Conservation (phyloP, 2,797 vertebrate species). For the Myripristis murdjan region DNA sequence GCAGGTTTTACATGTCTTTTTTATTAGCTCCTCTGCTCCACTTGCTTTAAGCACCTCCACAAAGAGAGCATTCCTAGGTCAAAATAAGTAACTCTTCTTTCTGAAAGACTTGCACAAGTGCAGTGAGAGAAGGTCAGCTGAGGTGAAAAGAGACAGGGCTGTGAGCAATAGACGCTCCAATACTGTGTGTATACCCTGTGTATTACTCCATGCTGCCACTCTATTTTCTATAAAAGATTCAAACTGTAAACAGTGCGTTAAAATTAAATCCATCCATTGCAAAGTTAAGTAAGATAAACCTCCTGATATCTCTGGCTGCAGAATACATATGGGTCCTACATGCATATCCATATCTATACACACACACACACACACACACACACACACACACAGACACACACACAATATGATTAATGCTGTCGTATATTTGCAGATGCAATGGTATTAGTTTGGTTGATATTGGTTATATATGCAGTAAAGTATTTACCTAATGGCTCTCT, state of each 20-base stretch:
- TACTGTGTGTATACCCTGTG: constrained; percentile 20
- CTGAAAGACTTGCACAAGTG: constrained; percentile 18
- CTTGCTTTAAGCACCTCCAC: constrained; percentile 50
- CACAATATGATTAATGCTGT: neutral
- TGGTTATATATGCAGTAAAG: neutral
- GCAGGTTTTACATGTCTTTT: constrained; percentile 52
- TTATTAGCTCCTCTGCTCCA: constrained; percentile 47
- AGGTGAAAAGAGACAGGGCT: constrained; percentile 34
- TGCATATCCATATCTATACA: neutral
- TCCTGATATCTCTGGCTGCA: neutral
- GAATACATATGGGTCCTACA: too few relatives aligned
- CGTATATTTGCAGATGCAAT: neutral
- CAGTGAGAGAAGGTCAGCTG: constrained; percentile 27
- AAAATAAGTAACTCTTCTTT: constrained; percentile 32
- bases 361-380: too few relatives aligned
- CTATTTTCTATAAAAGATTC: constrained; percentile 16
- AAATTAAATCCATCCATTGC: constrained; percentile 1
- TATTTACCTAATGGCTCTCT: too few relatives aligned
- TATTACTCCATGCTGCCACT: constrained; percentile 28
- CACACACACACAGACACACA: neutral
- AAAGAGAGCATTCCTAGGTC: constrained; percentile 35
- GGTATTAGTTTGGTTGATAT: neutral
- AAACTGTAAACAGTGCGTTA: constrained; percentile 35
- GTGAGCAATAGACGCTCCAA: constrained; percentile 50
- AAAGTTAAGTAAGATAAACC: constrained; percentile 33